phyloP scores from a whole-genome alignment of 2,888 invertebrate genomes.

The Cryptophagus acutangulus region DNA sequence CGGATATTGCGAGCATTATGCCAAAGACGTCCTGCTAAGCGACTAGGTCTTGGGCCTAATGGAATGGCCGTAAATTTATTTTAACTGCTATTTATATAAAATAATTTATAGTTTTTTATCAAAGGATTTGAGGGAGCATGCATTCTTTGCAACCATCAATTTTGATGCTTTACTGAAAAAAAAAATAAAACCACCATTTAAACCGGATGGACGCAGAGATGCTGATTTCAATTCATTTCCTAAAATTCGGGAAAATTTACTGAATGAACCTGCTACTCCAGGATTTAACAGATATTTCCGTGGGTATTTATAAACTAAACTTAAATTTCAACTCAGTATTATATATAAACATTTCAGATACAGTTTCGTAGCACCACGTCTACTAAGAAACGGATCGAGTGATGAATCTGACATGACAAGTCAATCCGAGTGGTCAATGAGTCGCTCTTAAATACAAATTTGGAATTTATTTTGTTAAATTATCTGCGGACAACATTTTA shows the following conservation, averaged over 20 bases:
- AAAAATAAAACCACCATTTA: conserved; percentile 89
- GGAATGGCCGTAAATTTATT: conserved; percentile 65
- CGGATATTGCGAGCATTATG: conserved; percentile 89
- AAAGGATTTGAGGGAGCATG: conserved; percentile 85
- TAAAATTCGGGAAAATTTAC: conserved; percentile 95
- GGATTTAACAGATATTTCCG: conserved; percentile 96
- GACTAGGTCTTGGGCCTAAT: conserved; percentile 61
- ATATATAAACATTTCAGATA: conserved; percentile 52
- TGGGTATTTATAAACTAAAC: conserved; percentile 44
- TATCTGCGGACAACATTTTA: too few relatives aligned
- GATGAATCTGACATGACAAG: too few relatives aligned
- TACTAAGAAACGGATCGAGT: conserved; percentile 68
- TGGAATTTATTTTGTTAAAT: too few relatives aligned
- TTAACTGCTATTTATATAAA: conserved; percentile 19
- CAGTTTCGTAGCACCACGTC: conserved; percentile 93
- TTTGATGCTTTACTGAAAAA: conserved; percentile 83
- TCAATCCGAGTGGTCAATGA: too few relatives aligned
- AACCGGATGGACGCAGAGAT: conserved; percentile 92
- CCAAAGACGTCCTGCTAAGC: conserved; percentile 93
- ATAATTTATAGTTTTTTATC: not conserved
- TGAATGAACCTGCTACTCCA: conserved; percentile 95
- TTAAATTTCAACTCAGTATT: not conserved
- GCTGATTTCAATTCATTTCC: conserved; percentile 97
- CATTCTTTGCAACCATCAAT: conserved; percentile 91
- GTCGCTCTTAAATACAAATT: too few relatives aligned